phyloP scores from a whole-genome alignment of 2,888 invertebrate genomes.

The Epinotia nisella region DNA sequence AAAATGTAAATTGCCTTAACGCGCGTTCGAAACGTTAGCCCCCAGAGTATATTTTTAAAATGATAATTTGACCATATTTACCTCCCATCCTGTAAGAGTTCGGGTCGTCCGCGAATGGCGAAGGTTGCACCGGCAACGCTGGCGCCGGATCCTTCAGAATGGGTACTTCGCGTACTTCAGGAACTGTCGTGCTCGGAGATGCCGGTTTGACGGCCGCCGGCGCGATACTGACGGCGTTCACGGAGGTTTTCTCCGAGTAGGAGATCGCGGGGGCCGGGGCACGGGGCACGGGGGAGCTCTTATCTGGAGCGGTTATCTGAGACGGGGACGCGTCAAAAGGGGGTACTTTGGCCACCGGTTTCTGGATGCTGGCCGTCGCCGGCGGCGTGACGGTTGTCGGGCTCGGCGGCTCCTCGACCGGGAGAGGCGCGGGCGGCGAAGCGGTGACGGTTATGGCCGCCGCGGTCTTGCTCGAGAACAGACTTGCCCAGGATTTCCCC shows the following conservation, averaged over 20 bases:
- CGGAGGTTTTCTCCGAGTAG: constrained; percentile 74
- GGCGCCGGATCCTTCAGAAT: constrained; percentile 66
- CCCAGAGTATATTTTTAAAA: no score
- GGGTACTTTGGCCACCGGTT: constrained; percentile 86
- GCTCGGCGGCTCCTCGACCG: constrained; percentile 67
- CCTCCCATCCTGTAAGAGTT: constrained; percentile 89
- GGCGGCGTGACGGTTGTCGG: constrained; percentile 64
- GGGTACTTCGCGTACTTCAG: constrained; percentile 58
- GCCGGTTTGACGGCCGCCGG: constrained; percentile 51
- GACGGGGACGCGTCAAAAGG: constrained; percentile 84
- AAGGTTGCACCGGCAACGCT: constrained; percentile 70
- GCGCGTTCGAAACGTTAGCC: no score
- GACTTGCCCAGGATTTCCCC: constrained; percentile 88
- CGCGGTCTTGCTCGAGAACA: constrained; percentile 81
- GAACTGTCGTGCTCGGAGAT: constrained; percentile 49
- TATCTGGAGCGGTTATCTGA: constrained; percentile 63
- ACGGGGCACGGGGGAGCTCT: constrained; percentile 58
- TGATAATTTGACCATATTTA: constrained; percentile 63
- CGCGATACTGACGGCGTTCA: constrained; percentile 63
- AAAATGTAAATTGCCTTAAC: no score
- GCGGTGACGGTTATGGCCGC: constrained; percentile 50
- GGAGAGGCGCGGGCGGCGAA: constrained; percentile 51
- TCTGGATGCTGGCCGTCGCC: constrained; percentile 68
- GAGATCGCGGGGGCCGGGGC: constrained; percentile 57
- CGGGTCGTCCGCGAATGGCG: constrained; percentile 86